A percentile compares a stretch with the other conserved stretches of the same genome.
These are phyloP conservation scores for Agrochola lota DNA, from an alignment of 2,888 invertebrate species.

Conservation along the genomic window DNA sequence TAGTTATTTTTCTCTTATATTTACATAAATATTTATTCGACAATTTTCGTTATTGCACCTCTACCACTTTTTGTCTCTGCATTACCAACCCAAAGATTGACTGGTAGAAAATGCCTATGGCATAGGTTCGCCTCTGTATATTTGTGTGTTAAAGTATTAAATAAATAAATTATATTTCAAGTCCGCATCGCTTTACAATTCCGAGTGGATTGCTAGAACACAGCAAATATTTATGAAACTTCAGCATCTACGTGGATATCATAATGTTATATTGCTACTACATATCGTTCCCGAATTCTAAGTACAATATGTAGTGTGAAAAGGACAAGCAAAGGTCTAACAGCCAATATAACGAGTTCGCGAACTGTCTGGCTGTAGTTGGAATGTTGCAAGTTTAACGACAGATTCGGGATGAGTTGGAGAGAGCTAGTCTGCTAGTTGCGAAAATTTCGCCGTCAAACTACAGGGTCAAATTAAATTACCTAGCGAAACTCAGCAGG, in stretches of 20 bases:
- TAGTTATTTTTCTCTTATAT: no score
- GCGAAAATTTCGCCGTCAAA: conserved; percentile 1
- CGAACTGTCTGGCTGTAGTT: conserved; percentile 74
- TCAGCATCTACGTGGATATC: background rate
- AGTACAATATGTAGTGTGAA: conserved; percentile 63
- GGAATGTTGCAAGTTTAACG: conserved; percentile 79
- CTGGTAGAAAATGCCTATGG: no score
- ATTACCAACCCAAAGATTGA: no score
- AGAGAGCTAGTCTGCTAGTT: conserved; percentile 58
- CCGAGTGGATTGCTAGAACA: background rate
- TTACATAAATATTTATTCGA: no score
- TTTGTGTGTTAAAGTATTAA: no score
- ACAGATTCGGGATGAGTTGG: conserved; percentile 75
- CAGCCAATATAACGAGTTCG: conserved; percentile 78
- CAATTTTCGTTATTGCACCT: no score
- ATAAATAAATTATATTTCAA: background rate
- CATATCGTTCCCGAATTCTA: conserved; percentile 10
- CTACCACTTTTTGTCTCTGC: no score
- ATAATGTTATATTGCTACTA: background rate
- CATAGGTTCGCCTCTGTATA: no score
- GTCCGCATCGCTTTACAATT: background rate
- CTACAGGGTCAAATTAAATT: no score
- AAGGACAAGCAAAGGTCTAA: conserved; percentile 71
- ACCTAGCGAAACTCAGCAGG: no score
- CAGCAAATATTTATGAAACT: background rate